Conservation (phyloP, 2,113 vertebrate genomes). For the Dascyllus trimaculatus region DNA sequence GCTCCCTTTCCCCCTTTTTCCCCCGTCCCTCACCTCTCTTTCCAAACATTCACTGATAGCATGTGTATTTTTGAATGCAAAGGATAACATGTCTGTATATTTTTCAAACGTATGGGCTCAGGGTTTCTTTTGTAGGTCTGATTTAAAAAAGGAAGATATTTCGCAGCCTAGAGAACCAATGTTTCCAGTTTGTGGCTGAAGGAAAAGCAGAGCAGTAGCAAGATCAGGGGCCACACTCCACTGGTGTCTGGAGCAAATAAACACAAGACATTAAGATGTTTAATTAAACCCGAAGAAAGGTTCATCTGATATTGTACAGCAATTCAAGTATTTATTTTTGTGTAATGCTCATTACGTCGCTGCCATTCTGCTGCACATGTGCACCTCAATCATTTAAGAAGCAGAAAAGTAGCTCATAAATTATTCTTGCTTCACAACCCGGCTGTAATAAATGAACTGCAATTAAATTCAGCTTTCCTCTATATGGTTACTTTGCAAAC, state of each 20-base stretch:
- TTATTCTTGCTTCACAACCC: conserved; percentile 4
- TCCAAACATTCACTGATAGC: conserved; percentile 80
- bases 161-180: conserved; percentile 50
- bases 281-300: conserved; percentile 63
- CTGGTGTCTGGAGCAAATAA: conserved; percentile 64
- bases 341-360: conserved; percentile 17
- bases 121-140: conserved; percentile 72
- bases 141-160: conserved; percentile 79
- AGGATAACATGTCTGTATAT: conserved; percentile 84
- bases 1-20: conserved; percentile 61
- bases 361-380: conserved; percentile 2
- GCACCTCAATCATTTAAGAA: background rate
- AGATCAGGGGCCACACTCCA: conserved; percentile 44
- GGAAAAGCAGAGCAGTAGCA: conserved; percentile 56
- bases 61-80: conserved; percentile 81
- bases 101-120: conserved; percentile 68
- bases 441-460: conserved; percentile 22
- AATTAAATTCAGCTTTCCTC: conserved; percentile 15
- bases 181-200: conserved; percentile 75
- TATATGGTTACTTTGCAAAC: background rate
- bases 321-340: conserved; percentile 59
- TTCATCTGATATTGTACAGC: conserved; percentile 54
- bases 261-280: conserved; percentile 64
- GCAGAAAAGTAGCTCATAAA: background rate
- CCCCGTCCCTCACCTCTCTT: conserved; percentile 63